Percentiles rank a stretch among this genome's conserved stretches.
Conservation (phyloP, 2,888 invertebrate genomes). For the Hedya salicella region DNA sequence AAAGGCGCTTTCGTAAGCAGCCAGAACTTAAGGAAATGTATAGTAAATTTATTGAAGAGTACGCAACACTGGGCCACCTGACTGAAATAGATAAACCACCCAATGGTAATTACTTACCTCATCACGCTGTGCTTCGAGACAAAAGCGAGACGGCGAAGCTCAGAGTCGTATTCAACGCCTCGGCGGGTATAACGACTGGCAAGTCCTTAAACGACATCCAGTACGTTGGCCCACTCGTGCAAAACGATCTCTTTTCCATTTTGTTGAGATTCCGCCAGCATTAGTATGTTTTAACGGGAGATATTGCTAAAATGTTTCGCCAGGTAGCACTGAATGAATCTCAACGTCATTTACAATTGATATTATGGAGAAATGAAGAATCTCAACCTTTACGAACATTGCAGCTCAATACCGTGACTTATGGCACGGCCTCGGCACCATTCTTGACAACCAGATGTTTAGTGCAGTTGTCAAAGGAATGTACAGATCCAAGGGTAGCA, state of each 20-base stretch:
- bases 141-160: constrained; percentile 13
- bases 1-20: constrained; percentile 13
- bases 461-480: constrained; percentile 1
- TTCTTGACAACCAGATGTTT: constrained; percentile 3
- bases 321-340: constrained; percentile 6
- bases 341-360: constrained; percentile 15
- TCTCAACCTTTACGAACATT: constrained; percentile 5
- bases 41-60: constrained; percentile 9
- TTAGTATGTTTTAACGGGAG: constrained; percentile 6
- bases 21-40: constrained; percentile 12
- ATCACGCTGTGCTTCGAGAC: constrained; percentile 18
- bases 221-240: constrained; percentile 10
- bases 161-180: constrained; percentile 3
- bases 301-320: constrained; percentile 14
- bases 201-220: constrained; percentile 21
- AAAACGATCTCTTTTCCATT: constrained; percentile 11
- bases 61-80: constrained; percentile 1
- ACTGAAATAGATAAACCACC: constrained; percentile 7
- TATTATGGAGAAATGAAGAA: constrained; percentile 14
- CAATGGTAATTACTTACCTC: constrained; percentile 12
- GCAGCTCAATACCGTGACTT: constrained; percentile 6
- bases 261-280: constrained; percentile 18
- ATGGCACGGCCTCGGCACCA: constrained; percentile 8
- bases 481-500: not conserved
- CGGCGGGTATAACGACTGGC: not conserved